phyloP scores from a whole-genome alignment of 2,113 vertebrate genomes.

The human (Homo sapiens) region DNA sequence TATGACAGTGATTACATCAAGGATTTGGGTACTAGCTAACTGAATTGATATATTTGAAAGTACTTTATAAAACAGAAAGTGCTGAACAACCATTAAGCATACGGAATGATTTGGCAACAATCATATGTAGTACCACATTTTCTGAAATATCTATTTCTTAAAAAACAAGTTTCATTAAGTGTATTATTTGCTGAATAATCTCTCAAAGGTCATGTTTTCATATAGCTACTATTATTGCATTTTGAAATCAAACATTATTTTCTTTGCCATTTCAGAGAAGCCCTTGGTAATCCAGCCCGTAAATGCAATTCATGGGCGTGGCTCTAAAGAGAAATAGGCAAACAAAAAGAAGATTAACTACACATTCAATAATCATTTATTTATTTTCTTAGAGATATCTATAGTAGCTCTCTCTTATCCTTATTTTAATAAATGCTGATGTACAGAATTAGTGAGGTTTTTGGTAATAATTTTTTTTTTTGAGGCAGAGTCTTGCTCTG shows the following conservation, averaged over 20 bases:
- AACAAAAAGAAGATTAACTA: background rate
- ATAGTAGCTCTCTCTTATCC: constrained; percentile 67
- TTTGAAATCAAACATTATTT: background rate
- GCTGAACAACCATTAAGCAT: background rate
- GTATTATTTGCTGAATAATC: background rate
- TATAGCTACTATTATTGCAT: background rate
- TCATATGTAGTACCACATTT: background rate
- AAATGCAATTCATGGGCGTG: background rate
- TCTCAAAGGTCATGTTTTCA: background rate
- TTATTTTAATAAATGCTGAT: constrained; percentile 77
- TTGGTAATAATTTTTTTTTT: background rate
- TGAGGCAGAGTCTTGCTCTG: no score
- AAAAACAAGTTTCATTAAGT: constrained; percentile 19
- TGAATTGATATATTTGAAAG: background rate
- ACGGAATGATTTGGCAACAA: background rate
- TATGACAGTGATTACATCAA: background rate
- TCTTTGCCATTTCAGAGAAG: background rate
- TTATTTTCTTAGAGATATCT: constrained; percentile 71
- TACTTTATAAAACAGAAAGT: background rate
- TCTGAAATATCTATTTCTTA: background rate
- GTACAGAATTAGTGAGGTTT: constrained; percentile 51
- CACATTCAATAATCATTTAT: constrained; percentile 61
- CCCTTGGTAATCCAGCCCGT: background rate
- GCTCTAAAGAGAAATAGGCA: background rate
- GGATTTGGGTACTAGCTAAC: background rate